Conservation (phyloP, 2,797 vertebrate genomes). For the Typhlichthys eigenmanni region DNA sequence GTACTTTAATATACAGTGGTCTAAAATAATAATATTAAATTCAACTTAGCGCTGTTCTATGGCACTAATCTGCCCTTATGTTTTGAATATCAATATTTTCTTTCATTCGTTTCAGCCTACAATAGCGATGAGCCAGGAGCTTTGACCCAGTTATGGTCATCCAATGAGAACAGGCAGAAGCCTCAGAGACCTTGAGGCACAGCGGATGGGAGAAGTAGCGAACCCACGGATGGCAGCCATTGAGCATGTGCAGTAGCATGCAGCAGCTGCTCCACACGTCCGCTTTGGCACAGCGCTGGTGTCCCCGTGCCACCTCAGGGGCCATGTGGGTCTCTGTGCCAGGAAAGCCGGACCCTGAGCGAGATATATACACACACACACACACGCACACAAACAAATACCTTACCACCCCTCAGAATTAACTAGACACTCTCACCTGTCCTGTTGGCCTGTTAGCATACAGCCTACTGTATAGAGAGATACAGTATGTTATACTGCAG, state of each 20-base stretch:
- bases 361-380: neutral
- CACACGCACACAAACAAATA: too few species aligned
- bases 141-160: neutral
- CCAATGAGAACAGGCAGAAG: neutral
- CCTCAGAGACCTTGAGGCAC: slow-evolving; percentile 84
- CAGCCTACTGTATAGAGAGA: too few species aligned
- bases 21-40: too few species aligned
- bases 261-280: slow-evolving; percentile 98
- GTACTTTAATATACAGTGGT: too few species aligned
- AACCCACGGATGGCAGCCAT: slow-evolving; percentile 91
- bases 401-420: neutral
- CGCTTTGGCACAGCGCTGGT: slow-evolving; percentile 81
- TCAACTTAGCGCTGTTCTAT: too few species aligned
- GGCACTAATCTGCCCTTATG: too few species aligned
- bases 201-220: slow-evolving; percentile 88
- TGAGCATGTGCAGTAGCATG: slow-evolving; percentile 96
- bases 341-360: slow-evolving; percentile 56
- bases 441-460: too few species aligned
- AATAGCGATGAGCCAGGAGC: neutral
- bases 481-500: too few species aligned
- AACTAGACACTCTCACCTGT: too few species aligned
- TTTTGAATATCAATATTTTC: too few species aligned
- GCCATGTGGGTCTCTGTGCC: slow-evolving; percentile 98
- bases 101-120: too few species aligned
- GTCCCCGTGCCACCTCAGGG: slow-evolving; percentile 89